Base-by-base conservation (phyloP, 2,888 invertebrate genomes). In the Yponomeuta evonymella region DNA sequence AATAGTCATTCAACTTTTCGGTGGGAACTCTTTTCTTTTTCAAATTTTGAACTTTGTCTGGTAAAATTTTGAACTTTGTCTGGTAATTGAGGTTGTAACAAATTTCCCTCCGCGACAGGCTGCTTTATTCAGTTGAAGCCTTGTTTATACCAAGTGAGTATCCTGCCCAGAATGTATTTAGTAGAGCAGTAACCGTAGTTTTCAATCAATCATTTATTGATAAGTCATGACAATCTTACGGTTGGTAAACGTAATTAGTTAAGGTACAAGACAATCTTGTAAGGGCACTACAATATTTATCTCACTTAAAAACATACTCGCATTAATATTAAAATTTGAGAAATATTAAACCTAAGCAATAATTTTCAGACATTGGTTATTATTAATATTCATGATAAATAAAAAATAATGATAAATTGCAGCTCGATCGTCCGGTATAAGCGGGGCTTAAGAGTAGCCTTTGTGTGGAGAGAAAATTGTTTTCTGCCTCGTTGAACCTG, bases 401-500 rank as follows among this genome's bases (percentile, higher is more conserved):
- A 9, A 36, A 43, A 33, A 30, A 15, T 29, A 43, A 33, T 36
- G 15, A n/a, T 30, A 30, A 29, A 36, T 30, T 33, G 12, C 30
- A 30, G 15, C 15, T 63, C 23, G 23, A 23, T 23, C 23, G 33
- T 15, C 36, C 48, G 68, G 30, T 70, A 23, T 36, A 36, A 62
- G 23, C 63, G 15, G 62, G 10, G 33, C 9, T 10, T 23, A 36
- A 9, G 23, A 11, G 65, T 43, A 29, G 64, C 29, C 29, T 48
- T 64, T 64, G 74, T 74, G 75, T 73, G 72, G 72, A 73, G 75
- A 75, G 76, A 76, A 77, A 76, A 77, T 77, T 77, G 76, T 76
- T 77, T 77, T 70, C 73, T 75, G 76, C 75, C 75, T 74, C 74
- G 75, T 73, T 77, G 76, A 76, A 74, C 75, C 73, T 76, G 76